These are phyloP conservation scores for Ptilodon capucinus DNA, from an alignment of 2,888 invertebrate genomes.

Conservation along the genomic window DNA sequence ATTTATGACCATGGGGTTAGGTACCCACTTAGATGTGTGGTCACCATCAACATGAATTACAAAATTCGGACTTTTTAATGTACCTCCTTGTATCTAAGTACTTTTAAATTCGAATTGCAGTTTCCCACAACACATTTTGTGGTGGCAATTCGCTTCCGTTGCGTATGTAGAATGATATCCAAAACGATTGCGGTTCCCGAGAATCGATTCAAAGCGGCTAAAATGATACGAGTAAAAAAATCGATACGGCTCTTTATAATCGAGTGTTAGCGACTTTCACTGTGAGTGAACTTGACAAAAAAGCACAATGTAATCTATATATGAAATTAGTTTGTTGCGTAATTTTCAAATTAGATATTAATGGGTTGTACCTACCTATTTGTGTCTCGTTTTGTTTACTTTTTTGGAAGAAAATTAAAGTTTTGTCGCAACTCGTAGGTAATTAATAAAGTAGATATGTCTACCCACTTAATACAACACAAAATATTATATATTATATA, in stretches of 20 bases:
- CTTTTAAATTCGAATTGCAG: constrained; percentile 19
- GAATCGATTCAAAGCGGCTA: constrained; percentile 58
- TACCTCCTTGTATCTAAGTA: no score
- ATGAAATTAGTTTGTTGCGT: constrained; percentile 46
- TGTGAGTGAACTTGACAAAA: constrained; percentile 29
- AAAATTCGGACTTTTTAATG: constrained; percentile 17
- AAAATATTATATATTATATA: no score
- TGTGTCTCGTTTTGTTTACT: constrained; percentile 11
- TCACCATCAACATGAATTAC: neutral
- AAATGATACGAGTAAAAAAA: constrained; percentile 57
- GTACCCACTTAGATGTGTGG: no score
- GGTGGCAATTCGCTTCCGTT: constrained; percentile 52
- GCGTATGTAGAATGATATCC: constrained; percentile 59
- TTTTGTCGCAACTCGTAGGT: neutral
- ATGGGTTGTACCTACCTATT: constrained; percentile 29
- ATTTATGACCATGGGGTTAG: no score
- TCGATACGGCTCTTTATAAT: constrained; percentile 51
- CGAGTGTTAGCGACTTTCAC: constrained; percentile 50
- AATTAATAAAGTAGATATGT: no score
- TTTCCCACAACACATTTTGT: constrained; percentile 43
- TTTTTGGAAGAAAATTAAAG: constrained; percentile 21
- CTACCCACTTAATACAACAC: no score
- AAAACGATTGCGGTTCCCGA: constrained; percentile 60
- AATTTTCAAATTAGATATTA: constrained; percentile 36
- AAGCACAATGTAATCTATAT: constrained; percentile 41